These are phyloP conservation scores for Caenorhabditis panamensis DNA, from an alignment of 2,888 invertebrate genomes.

Conservation along the genomic window DNA sequence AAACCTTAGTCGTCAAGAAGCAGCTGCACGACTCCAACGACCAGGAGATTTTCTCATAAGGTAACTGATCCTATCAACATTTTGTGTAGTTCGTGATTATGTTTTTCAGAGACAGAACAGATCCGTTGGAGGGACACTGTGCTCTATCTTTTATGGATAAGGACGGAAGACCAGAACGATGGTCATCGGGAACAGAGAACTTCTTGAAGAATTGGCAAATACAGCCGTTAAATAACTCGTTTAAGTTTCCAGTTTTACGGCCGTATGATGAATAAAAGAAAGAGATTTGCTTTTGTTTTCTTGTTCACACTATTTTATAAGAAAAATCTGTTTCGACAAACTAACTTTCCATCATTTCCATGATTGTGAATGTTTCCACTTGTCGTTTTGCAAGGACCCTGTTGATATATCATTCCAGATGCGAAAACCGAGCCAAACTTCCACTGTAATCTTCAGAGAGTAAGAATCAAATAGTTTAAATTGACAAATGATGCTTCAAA, in stretches of 20 bases:
- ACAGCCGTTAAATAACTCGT: not conserved
- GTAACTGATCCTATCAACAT: not conserved
- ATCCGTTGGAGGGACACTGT: not conserved
- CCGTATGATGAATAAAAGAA: not conserved
- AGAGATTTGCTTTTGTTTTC: not conserved
- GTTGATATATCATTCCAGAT: too few species aligned
- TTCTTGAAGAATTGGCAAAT: not conserved
- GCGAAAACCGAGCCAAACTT: too few species aligned
- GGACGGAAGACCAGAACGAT: not conserved
- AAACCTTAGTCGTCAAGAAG: not conserved
- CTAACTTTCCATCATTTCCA: too few species aligned
- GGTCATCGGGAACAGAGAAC: not conserved
- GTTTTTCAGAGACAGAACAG: not conserved
- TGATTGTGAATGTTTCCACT: too few species aligned
- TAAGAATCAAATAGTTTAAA: too few species aligned
- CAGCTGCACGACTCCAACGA: not conserved
- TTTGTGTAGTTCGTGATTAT: too few species aligned
- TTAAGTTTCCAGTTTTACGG: not conserved
- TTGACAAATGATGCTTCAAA: too few species aligned
- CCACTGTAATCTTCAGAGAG: too few species aligned
- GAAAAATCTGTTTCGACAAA: too few species aligned
- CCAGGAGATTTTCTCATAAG: slow-evolving; percentile 34
- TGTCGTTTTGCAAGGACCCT: too few species aligned
- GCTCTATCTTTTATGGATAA: not conserved
- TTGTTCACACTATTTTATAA: too few species aligned